Evolutionary conservation across 53 echinoderm and acorn worm genomes (phyloP).

Genomic region (Stichopus horrens): DNA sequence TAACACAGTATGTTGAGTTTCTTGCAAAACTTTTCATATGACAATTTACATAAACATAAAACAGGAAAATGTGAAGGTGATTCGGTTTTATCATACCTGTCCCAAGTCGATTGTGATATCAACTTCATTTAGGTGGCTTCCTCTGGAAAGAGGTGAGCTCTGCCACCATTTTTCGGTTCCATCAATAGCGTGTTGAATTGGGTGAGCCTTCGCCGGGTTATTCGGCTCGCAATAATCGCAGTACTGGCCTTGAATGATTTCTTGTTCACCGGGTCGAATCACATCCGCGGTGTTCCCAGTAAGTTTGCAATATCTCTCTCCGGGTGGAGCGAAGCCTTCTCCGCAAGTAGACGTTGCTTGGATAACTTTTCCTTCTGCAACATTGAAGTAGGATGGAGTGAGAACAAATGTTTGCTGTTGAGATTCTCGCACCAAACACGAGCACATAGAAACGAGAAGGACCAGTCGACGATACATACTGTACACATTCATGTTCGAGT

Average conservation of each 20-base stretch:
- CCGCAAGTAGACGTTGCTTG: slow-evolving; percentile 86
- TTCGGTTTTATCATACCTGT: slow-evolving; percentile 62
- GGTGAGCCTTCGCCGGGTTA: slow-evolving; percentile 67
- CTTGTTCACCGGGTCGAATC: slow-evolving; percentile 64
- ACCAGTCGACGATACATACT: not conserved
- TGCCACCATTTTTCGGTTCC: slow-evolving; percentile 99
- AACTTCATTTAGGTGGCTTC: slow-evolving; percentile 70
- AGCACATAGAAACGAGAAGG: not conserved
- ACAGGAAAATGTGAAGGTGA: too few relatives aligned
- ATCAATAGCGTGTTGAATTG: slow-evolving; percentile 77
- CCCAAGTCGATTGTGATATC: slow-evolving; percentile 88
- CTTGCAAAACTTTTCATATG: too few relatives aligned
- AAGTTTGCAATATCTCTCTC: slow-evolving; percentile 90
- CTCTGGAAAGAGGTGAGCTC: slow-evolving; percentile 82
- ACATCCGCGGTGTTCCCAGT: slow-evolving; percentile 93
- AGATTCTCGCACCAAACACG: not conserved
- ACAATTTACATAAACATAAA: too few relatives aligned
- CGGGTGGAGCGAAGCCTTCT: slow-evolving; percentile 69
- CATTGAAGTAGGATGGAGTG: slow-evolving; percentile 81
- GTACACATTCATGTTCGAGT: not conserved
- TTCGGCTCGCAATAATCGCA: slow-evolving; percentile 79
- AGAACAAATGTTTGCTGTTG: slow-evolving; percentile 43
- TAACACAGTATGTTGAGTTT: too few relatives aligned
- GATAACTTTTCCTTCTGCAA: slow-evolving; percentile 79
- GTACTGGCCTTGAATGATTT: slow-evolving; percentile 82